Conservation (phyloP, 2,888 invertebrate species). For the Dolomedes plantarius region DNA sequence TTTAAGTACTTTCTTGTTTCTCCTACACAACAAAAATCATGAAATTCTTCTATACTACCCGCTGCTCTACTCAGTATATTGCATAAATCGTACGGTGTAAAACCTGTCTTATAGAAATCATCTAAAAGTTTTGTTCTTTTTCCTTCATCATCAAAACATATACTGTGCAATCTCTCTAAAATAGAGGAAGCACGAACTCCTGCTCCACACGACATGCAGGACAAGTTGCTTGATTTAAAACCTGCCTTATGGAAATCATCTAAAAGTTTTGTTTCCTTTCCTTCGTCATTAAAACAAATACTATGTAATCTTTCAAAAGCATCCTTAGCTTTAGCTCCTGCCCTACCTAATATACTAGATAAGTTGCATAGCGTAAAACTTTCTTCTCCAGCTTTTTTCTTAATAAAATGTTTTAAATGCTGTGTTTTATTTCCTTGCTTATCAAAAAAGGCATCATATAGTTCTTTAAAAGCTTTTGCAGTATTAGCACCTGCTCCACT, state of each 20-base stretch:
- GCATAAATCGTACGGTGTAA: neutral
- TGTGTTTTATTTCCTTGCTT: conserved; percentile 21
- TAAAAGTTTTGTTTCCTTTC: no score
- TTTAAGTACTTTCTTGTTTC: conserved; percentile 23
- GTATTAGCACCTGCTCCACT: neutral
- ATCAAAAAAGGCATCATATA: conserved; percentile 24
- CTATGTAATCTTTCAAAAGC: conserved; percentile 32
- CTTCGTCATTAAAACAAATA: conserved; percentile 38
- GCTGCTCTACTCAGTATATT: conserved; percentile 17
- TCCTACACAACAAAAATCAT: conserved; percentile 20
- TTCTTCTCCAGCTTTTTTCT: conserved; percentile 12
- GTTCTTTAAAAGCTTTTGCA: conserved; percentile 9
- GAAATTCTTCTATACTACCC: conserved; percentile 27
- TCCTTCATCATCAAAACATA: neutral
- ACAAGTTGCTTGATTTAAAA: conserved; percentile 37
- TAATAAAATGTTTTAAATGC: conserved; percentile 30
- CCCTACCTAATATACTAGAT: conserved; percentile 15
- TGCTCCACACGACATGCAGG: conserved; percentile 24
- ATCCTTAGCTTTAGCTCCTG: conserved; percentile 27
- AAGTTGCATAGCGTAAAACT: conserved; percentile 20
- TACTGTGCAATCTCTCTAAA: conserved; percentile 11
- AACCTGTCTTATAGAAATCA: conserved; percentile 33
- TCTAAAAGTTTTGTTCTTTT: neutral
- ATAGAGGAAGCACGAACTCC: conserved; percentile 23
- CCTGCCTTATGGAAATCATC: conserved; percentile 32